These are phyloP conservation scores for Drosophila planitibia DNA, from an alignment of 2,888 invertebrate genomes.

Conservation along the genomic window DNA sequence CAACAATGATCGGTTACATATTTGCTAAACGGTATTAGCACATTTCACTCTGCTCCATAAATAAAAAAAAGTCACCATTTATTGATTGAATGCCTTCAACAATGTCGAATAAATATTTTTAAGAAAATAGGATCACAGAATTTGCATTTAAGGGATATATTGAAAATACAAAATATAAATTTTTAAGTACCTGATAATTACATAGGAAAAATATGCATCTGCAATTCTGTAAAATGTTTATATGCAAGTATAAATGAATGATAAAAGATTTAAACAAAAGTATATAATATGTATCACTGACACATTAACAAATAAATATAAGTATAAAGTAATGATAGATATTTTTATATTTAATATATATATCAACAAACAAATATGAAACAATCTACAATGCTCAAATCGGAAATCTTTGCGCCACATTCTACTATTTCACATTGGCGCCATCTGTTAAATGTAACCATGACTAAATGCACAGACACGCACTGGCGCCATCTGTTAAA, in stretches of 20 bases:
- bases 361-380: neutral
- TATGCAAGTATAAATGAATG: neutral
- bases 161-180: neutral
- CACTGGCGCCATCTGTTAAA: constrained; percentile 22
- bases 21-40: constrained; percentile 51
- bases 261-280: neutral
- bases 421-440: neutral
- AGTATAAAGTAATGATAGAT: neutral
- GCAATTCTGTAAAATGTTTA: neutral
- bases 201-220: neutral
- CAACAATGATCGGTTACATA: constrained; percentile 69
- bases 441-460: constrained; percentile 1
- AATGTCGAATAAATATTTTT: neutral
- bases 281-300: neutral
- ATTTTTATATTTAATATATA: neutral
- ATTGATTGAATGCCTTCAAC: neutral
- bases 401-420: neutral
- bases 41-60: constrained; percentile 42
- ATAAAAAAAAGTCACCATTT: constrained; percentile 8
- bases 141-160: neutral
- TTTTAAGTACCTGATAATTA: neutral
- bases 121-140: neutral
- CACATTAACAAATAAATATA: neutral
- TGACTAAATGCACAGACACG: neutral
- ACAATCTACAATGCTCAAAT: neutral